Evolutionary conservation across 2,888 invertebrate species (phyloP), one percentile per base, ranked within the genome.

Genomic region (Brachypterus glaber): DNA sequence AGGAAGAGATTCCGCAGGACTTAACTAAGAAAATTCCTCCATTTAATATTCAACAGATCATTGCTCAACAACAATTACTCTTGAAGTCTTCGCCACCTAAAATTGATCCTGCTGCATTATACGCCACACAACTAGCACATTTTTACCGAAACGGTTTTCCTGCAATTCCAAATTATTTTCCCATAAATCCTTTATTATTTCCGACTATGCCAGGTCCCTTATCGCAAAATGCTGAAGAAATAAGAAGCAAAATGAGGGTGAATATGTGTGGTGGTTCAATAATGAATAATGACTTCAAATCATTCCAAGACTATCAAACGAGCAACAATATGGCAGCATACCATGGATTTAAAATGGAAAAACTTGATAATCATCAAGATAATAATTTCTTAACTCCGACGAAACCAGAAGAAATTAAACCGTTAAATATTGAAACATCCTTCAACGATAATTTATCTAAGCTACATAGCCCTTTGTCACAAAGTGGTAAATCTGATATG

Each of bases 251-350:
- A 25, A 68, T 79, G 37, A 74, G 80, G 1, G 63, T 80, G 18
- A 81, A 79, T 51, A 68, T 82, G 57, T 79, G 80, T 34, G 81
- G 82, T 12, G 83, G 83, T 0, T 75, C 81, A 8, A 71, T 79
- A 47, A 59, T 77, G 13, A 66, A 73, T 30, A 74, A 72, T 39
- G 56, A 60, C 39, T 42, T 58, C 41, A 60, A 56, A 51, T 60
- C 48, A 37, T 55, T 49, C 29, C 52, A 54, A 32, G 45, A 40
- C 40, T 43, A 44, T 30, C 51, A 49, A 27, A 33, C 25, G 36
- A 36, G 4, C 4, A 27, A 27, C 27, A 5, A 5, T 4, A 11
- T 5, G 4, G 9, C 5, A 7, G 21, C 9, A 9, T 52, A 46
- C 32, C 55, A 53, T 35, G 54, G 50, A 13, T 53, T 49, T 14